These are phyloP conservation scores for Quadroppia sp. DNA, from an alignment of 2,888 invertebrate species.

Conservation along the genomic window DNA sequence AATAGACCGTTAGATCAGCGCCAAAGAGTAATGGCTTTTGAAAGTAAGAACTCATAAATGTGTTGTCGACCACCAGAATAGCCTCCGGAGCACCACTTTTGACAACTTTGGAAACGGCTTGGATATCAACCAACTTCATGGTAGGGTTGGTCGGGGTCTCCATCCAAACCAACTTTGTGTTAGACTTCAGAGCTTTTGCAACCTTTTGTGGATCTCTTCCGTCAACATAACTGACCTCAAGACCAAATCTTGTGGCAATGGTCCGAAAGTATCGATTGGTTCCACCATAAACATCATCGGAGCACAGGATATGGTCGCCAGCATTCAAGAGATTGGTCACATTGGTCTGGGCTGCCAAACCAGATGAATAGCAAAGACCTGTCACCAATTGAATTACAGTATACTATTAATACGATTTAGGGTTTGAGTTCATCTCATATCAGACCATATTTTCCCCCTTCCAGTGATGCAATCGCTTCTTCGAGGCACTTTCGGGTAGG, in stretches of 20 bases:
- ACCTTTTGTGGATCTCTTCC: slow-evolving; percentile 65
- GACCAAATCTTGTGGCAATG: slow-evolving; percentile 61
- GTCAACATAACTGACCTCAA: slow-evolving; percentile 73
- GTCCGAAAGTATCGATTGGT: slow-evolving; percentile 68
- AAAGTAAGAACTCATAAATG: slow-evolving; percentile 83
- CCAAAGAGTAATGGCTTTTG: slow-evolving; percentile 83
- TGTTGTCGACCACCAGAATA: slow-evolving; percentile 82
- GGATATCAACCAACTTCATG: slow-evolving; percentile 82
- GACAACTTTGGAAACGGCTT: slow-evolving; percentile 63
- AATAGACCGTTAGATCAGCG: slow-evolving; percentile 85
- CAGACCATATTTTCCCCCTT: slow-evolving; percentile 72
- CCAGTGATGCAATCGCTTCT: slow-evolving; percentile 79
- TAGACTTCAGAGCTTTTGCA: slow-evolving; percentile 66
- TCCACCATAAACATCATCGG: slow-evolving; percentile 65
- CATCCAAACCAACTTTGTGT: slow-evolving; percentile 83
- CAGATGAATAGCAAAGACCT: slow-evolving; percentile 70
- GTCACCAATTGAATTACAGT: background rate
- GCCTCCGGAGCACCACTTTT: slow-evolving; percentile 59
- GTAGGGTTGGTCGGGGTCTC: slow-evolving; percentile 96
- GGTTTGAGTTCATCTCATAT: background rate
- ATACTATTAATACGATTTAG: background rate
- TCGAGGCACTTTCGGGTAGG: slow-evolving; percentile 85
- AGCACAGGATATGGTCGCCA: slow-evolving; percentile 85
- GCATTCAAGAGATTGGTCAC: slow-evolving; percentile 66
- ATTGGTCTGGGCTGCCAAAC: slow-evolving; percentile 77